These are phyloP conservation scores for Strigamia transsilvanica DNA, from an alignment of 2,888 invertebrate species.

Conservation along the genomic window DNA sequence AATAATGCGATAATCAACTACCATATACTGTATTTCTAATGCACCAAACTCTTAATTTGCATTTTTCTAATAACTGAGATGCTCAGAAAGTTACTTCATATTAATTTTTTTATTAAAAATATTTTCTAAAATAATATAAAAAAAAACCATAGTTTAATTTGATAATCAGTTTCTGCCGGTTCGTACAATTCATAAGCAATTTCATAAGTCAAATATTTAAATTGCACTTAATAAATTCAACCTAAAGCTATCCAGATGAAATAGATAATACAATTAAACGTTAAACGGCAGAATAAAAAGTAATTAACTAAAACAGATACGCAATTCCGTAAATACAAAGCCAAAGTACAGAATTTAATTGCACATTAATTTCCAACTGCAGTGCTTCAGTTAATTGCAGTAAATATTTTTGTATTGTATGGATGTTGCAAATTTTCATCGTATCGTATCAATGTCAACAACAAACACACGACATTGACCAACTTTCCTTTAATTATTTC, in stretches of 20 bases:
- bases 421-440: too few relatives aligned
- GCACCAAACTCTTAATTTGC: too few relatives aligned
- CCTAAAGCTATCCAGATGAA: not conserved
- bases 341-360: not conserved
- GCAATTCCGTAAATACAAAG: not conserved
- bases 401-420: too few relatives aligned
- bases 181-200: not conserved
- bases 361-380: not conserved
- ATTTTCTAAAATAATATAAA: not conserved
- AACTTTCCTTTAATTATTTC: not conserved
- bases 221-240: not conserved
- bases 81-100: too few relatives aligned
- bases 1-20: too few relatives aligned
- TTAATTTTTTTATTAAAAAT: too few relatives aligned
- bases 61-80: too few relatives aligned
- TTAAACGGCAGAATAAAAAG: not conserved
- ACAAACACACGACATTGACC: not conserved
- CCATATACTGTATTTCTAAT: too few relatives aligned
- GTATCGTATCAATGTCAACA: too few relatives aligned
- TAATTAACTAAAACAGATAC: not conserved
- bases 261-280: not conserved
- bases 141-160: not conserved
- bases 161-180: not conserved
- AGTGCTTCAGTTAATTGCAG: too few relatives aligned
- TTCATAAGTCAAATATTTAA: not conserved